Evolutionary conservation across 2,797 vertebrate species (phyloP).

Genomic region (Hydrophis major): DNA sequence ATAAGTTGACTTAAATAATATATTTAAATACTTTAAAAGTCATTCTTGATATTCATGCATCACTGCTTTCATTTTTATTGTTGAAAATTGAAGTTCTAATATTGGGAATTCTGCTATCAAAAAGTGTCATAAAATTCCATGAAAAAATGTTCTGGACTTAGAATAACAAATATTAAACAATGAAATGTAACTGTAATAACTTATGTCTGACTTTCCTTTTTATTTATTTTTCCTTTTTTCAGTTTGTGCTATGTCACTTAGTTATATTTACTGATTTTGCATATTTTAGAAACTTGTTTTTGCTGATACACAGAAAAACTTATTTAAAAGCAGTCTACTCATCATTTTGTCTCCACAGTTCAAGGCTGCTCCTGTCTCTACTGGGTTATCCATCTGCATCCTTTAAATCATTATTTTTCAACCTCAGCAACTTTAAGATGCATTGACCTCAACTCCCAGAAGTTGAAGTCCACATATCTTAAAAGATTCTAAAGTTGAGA

Average conservation of each 20-base stretch:
- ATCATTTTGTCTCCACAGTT: not conserved
- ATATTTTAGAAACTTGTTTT: not conserved
- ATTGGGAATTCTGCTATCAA: not conserved
- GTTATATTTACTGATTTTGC: not conserved
- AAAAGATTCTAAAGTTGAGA: not conserved
- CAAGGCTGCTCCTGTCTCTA: not conserved
- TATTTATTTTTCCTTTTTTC: not conserved
- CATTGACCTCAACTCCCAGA: not conserved
- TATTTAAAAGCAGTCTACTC: not conserved
- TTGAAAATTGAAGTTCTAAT: not conserved
- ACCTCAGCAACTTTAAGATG: not conserved
- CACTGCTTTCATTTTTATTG: not conserved
- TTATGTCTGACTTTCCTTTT: not conserved
- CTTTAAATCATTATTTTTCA: not conserved
- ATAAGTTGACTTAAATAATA: not conserved
- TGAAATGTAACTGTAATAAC: not conserved
- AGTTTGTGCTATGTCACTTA: not conserved
- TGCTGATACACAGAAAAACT: not conserved
- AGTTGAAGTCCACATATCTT: not conserved
- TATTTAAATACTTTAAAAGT: not conserved
- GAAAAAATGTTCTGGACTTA: not conserved
- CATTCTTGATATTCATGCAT: not conserved
- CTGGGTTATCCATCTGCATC: not conserved
- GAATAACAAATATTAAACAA: not conserved
- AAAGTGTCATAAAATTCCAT: not conserved